Evolutionary conservation across 1,140 invertebrate species (phyloP).

Genomic region (Pseudomyrmex dendroicus): DNA sequence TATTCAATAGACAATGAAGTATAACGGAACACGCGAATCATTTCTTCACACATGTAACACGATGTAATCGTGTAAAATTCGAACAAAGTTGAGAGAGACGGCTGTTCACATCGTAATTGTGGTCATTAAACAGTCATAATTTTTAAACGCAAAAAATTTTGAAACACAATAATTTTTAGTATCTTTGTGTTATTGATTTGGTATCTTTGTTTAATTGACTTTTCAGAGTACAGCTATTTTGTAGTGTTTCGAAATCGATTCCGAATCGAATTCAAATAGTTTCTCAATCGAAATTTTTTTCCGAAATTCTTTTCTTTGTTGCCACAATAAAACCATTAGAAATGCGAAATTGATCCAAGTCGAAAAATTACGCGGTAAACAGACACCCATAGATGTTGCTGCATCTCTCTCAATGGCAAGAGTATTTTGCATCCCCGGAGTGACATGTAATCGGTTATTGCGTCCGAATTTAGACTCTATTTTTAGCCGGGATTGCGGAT

Average conservation of each 20-base stretch:
- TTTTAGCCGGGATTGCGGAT: slow-evolving; percentile 24
- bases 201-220: too few relatives aligned
- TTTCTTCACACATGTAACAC: too few relatives aligned
- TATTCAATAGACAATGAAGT: too few relatives aligned
- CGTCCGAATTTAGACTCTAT: slow-evolving; percentile 31
- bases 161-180: too few relatives aligned
- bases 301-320: not conserved
- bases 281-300: not conserved
- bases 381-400: too few relatives aligned
- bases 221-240: too few relatives aligned
- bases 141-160: too few relatives aligned
- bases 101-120: not conserved
- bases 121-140: slow-evolving; percentile 1
- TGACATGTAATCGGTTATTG: not conserved
- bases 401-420: not conserved
- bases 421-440: not conserved
- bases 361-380: too few relatives aligned
- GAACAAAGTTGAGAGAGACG: not conserved
- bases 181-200: too few relatives aligned
- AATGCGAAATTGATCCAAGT: too few relatives aligned
- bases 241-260: too few relatives aligned
- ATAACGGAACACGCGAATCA: too few relatives aligned
- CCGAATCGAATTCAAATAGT: slow-evolving; percentile 3
- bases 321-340: not conserved
- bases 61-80: not conserved